Evolutionary conservation across 2,888 invertebrate species (phyloP).

Genomic region (Spisula solida): DNA sequence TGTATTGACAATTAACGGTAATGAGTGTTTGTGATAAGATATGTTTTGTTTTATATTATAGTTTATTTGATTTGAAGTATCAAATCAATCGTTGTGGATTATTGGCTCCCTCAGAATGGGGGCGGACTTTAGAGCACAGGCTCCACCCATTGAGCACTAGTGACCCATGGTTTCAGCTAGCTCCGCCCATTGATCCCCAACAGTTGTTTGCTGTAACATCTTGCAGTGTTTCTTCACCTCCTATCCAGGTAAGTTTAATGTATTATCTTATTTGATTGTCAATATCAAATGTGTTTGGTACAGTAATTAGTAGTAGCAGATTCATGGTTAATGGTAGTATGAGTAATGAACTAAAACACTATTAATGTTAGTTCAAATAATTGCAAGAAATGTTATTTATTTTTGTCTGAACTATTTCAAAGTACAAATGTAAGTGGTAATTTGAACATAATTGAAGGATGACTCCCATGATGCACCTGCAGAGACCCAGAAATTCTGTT

Average conservation of each 20-base stretch:
- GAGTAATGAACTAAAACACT: too few species aligned
- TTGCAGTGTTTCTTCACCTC: slow-evolving; percentile 83
- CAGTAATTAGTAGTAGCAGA: too few species aligned
- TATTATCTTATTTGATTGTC: too few species aligned
- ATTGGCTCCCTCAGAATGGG: slow-evolving; percentile 75
- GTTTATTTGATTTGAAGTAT: slow-evolving; percentile 84
- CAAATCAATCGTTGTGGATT: slow-evolving; percentile 78
- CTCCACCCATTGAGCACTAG: slow-evolving; percentile 69
- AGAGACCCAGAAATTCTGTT: too few species aligned
- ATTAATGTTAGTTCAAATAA: too few species aligned
- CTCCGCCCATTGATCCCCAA: slow-evolving; percentile 79
- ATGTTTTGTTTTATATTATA: slow-evolving; percentile 58
- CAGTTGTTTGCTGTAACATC: slow-evolving; percentile 81
- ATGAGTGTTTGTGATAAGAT: background rate
- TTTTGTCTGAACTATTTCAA: too few species aligned
- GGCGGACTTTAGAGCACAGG: slow-evolving; percentile 70
- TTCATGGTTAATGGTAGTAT: too few species aligned
- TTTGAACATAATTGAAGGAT: background rate
- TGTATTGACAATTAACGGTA: too few species aligned
- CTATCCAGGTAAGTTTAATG: slow-evolving; percentile 78
- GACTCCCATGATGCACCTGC: background rate
- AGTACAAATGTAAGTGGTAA: too few species aligned
- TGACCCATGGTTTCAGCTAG: slow-evolving; percentile 81
- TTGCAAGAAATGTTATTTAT: too few species aligned
- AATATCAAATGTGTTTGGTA: too few species aligned